Evolutionary conservation across 1,140 invertebrate species (phyloP).

Genomic region (Philotrypesis tridentata): DNA sequence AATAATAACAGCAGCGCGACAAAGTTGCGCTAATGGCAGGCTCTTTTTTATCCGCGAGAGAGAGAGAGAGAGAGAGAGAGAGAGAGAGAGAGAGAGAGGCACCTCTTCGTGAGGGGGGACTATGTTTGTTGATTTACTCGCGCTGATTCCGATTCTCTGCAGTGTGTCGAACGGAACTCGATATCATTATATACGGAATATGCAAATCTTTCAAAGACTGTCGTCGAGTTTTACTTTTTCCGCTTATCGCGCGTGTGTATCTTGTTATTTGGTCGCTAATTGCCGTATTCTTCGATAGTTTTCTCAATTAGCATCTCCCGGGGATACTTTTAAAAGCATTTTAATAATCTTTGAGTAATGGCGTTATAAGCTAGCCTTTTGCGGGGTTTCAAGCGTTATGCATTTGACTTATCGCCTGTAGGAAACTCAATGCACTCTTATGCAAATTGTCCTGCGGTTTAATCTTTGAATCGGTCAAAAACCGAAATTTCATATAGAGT

Average conservation of each 20-base stretch:
- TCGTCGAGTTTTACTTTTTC: neutral
- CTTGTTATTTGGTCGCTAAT: neutral
- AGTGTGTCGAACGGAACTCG: neutral
- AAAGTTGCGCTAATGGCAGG: conserved; percentile 41
- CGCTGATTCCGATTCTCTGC: neutral
- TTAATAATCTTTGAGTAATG: neutral
- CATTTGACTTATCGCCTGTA: neutral
- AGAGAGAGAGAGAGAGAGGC: no score
- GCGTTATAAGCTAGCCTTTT: neutral
- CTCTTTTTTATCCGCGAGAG: neutral
- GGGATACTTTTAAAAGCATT: neutral
- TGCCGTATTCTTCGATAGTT: neutral
- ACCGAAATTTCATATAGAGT: neutral
- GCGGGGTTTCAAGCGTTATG: neutral
- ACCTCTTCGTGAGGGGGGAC: neutral
- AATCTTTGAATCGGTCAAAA: neutral
- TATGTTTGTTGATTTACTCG: neutral
- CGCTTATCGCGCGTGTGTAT: neutral
- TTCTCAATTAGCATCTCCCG: neutral
- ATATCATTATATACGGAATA: neutral
- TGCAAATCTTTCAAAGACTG: neutral
- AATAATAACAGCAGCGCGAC: conserved; percentile 11
- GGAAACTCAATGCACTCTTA: neutral
- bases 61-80: no score
- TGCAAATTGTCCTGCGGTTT: neutral